A percentile compares a stretch with the other conserved stretches of the same genome.
phyloP scores from a whole-genome alignment of 2,113 vertebrate species.

The Elephas maximus region DNA sequence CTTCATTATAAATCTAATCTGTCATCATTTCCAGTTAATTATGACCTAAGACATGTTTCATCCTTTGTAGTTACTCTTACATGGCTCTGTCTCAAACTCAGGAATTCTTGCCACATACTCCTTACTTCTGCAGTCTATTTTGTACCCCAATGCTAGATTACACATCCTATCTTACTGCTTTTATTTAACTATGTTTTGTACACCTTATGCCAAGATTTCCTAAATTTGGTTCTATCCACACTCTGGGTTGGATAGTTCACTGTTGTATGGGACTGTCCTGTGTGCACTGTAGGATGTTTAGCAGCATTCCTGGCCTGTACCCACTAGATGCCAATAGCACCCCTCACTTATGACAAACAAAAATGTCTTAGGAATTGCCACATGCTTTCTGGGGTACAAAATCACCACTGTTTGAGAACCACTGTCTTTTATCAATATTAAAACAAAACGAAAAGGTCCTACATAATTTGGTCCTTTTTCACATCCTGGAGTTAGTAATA shows the following conservation, averaged over 20 bases:
- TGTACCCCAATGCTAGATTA: not conserved
- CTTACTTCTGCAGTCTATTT: not conserved
- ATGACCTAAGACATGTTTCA: not conserved
- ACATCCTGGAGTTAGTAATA: not conserved
- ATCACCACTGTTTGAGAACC: not conserved
- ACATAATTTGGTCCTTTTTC: not conserved
- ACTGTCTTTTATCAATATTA: not conserved
- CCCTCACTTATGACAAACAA: not conserved
- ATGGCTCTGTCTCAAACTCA: not conserved
- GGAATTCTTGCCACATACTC: not conserved
- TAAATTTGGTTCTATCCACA: not conserved
- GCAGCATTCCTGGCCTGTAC: no score
- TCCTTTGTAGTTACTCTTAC: not conserved
- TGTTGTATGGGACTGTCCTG: not conserved
- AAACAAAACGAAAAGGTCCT: conserved; percentile 21
- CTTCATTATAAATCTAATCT: not conserved
- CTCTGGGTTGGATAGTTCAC: not conserved
- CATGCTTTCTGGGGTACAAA: not conserved
- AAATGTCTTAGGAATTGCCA: not conserved
- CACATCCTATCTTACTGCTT: not conserved
- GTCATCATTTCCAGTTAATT: not conserved
- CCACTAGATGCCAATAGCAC: not conserved
- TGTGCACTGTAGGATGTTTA: no score
- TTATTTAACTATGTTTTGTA: not conserved
- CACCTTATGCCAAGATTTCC: not conserved